Evolutionary conservation across 1,140 invertebrate species (phyloP).

Genomic region (Drosophila nannoptera): DNA sequence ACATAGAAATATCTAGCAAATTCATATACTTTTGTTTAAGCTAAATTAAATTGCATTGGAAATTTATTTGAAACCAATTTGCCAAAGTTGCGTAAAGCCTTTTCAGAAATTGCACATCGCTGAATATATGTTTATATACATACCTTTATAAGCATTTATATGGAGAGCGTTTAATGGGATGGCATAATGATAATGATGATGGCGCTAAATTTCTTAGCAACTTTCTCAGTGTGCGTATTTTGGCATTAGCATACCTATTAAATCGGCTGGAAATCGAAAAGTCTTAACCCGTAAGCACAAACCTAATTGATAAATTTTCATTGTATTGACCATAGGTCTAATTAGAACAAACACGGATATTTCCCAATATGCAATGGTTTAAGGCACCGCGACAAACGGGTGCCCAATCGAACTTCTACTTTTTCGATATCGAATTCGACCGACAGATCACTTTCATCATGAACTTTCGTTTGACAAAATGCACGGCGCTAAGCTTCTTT

Average conservation of each 20-base stretch:
- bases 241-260: slow-evolving; percentile 61
- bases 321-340: slow-evolving; percentile 45
- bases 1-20: too few species aligned
- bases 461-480: slow-evolving; percentile 62
- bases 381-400: not conserved
- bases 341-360: slow-evolving; percentile 40
- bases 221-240: slow-evolving; percentile 56
- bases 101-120: not conserved
- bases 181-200: slow-evolving; percentile 23
- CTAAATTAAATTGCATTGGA: too few species aligned
- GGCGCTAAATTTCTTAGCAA: slow-evolving; percentile 32
- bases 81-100: too few species aligned
- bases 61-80: too few species aligned
- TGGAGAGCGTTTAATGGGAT: slow-evolving; percentile 32
- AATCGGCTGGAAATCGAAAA: slow-evolving; percentile 30
- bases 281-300: not conserved
- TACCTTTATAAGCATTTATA: not conserved
- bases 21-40: too few species aligned
- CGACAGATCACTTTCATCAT: slow-evolving; percentile 24
- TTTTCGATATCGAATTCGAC: slow-evolving; percentile 56
- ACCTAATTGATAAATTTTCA: slow-evolving; percentile 28
- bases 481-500: slow-evolving; percentile 12
- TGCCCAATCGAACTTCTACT: not conserved
- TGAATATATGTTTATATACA: not conserved
- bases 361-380: slow-evolving; percentile 27